Conservation (phyloP, 2,797 vertebrate species). For the Cyprinodon diabolis region DNA sequence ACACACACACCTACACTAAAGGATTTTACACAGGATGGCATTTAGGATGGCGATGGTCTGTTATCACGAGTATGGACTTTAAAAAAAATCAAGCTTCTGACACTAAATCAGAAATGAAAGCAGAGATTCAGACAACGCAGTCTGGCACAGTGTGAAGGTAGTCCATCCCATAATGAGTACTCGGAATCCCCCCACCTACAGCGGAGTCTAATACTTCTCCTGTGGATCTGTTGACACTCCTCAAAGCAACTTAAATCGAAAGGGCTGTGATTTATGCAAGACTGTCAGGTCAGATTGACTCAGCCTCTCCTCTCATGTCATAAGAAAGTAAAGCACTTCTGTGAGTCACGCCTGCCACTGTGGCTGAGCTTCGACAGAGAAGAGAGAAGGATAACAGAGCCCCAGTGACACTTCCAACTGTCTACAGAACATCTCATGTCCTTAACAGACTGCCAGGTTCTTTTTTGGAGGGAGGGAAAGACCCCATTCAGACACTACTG, state of each 20-base stretch:
- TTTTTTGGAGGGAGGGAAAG: conserved; percentile 46
- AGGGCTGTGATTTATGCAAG: conserved; percentile 75
- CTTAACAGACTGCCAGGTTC: conserved; percentile 44
- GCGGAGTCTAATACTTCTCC: conserved; percentile 71
- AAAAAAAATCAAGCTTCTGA: conserved; percentile 44
- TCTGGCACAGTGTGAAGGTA: conserved; percentile 64
- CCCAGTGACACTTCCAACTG: conserved; percentile 72
- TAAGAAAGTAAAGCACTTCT: conserved; percentile 74
- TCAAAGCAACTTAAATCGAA: conserved; percentile 76
- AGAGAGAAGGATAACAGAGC: conserved; percentile 64
- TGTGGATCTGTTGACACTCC: conserved; percentile 74
- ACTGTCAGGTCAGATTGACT: conserved; percentile 79
- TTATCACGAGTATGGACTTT: conserved; percentile 54
- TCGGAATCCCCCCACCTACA: conserved; percentile 70
- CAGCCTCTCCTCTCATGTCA: conserved; percentile 70
- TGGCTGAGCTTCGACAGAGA: conserved; percentile 68
- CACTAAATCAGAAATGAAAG: conserved; percentile 63
- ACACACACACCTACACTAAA: conserved; percentile 9
- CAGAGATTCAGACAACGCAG: conserved; percentile 58
- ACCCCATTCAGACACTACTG: conserved; percentile 45
- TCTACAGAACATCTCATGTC: conserved; percentile 68
- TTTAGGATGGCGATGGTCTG: conserved; percentile 33
- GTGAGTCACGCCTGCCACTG: conserved; percentile 74
- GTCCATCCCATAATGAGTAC: conserved; percentile 69
- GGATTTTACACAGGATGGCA: conserved; percentile 33